Percentiles rank a stretch among this genome's conserved stretches.
Evolutionary conservation across 2,113 vertebrate species (phyloP).

Genomic region (Myotis brandtii): DNA sequence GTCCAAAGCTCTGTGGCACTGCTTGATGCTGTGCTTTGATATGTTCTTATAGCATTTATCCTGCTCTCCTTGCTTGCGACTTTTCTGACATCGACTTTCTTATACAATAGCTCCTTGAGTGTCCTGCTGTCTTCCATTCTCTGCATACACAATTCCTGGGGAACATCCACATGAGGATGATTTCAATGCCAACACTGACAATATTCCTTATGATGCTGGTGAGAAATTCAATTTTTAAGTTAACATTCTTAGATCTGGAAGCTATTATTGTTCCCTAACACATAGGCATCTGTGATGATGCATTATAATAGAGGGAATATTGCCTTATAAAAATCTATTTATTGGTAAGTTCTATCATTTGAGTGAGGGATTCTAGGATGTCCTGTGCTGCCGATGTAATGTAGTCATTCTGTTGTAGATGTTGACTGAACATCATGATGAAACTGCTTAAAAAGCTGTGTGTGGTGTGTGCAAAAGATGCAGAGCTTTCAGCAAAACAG

Average conservation of each 20-base stretch:
- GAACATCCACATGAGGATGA: slow-evolving; percentile 4
- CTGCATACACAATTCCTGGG: slow-evolving; percentile 59
- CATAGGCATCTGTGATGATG: background rate
- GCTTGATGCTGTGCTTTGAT: slow-evolving; percentile 58
- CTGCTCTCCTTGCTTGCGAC: slow-evolving; percentile 59
- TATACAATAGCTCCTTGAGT: slow-evolving; percentile 62
- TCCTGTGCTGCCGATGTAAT: background rate
- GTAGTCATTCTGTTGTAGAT: background rate
- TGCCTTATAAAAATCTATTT: background rate
- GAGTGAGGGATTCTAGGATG: background rate
- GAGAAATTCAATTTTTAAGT: slow-evolving; percentile 53
- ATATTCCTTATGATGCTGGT: background rate
- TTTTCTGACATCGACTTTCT: slow-evolving; percentile 47
- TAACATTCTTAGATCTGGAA: background rate
- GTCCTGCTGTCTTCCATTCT: slow-evolving; percentile 75
- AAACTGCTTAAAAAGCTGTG: background rate
- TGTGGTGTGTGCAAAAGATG: background rate
- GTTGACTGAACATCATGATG: background rate
- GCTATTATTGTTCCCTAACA: background rate
- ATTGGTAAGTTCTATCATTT: background rate
- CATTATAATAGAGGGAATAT: background rate
- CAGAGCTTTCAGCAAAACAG: background rate
- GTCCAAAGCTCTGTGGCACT: background rate
- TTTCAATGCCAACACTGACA: slow-evolving; percentile 34
- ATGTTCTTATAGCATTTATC: slow-evolving; percentile 61